Conservation (phyloP, 2,113 vertebrate genomes). For the Lampris incognitus region DNA sequence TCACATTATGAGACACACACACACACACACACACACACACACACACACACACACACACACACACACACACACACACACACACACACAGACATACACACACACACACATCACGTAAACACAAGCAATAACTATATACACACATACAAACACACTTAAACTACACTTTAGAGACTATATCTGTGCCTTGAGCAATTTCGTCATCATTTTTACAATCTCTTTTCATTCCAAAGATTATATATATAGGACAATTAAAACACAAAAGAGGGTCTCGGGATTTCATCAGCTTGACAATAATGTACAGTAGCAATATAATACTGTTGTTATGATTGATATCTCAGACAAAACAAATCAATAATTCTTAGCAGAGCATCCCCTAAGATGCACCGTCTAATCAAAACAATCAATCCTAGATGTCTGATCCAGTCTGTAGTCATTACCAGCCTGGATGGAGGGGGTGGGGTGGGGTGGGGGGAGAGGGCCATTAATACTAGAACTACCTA, state of each 20-base stretch:
- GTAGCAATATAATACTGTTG: constrained; percentile 47
- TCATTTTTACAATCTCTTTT: constrained; percentile 15
- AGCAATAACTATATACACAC: not conserved
- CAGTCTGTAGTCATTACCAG: constrained; percentile 67
- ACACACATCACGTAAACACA: not conserved
- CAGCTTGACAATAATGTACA: constrained; percentile 24
- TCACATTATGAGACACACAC: constrained; percentile 52
- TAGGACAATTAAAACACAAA: constrained; percentile 56
- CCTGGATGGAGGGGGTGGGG: constrained; percentile 17
- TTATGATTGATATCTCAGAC: constrained; percentile 65
- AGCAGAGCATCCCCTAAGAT: constrained; percentile 64
- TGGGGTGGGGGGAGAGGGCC: constrained; percentile 41
- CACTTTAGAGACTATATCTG: constrained; percentile 19
- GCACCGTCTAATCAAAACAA: constrained; percentile 76
- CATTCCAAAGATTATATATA: constrained; percentile 19
- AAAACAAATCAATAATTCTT: constrained; percentile 75
- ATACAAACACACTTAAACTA: constrained; percentile 4
- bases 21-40: not conserved
- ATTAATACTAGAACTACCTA: constrained; percentile 65
- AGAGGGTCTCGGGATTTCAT: constrained; percentile 45
- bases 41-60: constrained; percentile 20
- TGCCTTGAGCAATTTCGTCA: constrained; percentile 10
- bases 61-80: constrained; percentile 21
- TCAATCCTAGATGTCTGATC: constrained; percentile 69
- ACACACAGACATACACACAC: constrained; percentile 14